phyloP scores from a whole-genome alignment of 2,888 invertebrate species.

The Dendrolimus houi region DNA sequence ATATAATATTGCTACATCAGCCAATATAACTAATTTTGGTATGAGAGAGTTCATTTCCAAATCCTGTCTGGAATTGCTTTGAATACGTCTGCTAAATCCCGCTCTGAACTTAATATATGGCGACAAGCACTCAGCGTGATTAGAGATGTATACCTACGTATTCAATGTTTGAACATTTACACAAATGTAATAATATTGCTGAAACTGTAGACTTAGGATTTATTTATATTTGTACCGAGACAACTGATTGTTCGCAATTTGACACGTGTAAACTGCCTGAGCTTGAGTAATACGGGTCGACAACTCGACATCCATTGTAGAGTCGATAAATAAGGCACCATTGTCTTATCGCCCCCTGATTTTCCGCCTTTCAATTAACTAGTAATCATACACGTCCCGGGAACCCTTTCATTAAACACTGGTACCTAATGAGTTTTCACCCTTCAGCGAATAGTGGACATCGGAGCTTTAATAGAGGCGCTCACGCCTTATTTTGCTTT shows the following conservation, averaged over 20 bases:
- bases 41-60: slow-evolving; percentile 23
- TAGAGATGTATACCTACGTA: slow-evolving; percentile 19
- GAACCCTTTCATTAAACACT: slow-evolving; percentile 69
- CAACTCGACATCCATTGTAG: slow-evolving; percentile 15
- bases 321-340: slow-evolving; percentile 46
- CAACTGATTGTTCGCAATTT: neutral
- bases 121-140: slow-evolving; percentile 66
- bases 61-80: slow-evolving; percentile 29
- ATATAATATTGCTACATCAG: too few relatives aligned
- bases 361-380: slow-evolving; percentile 71
- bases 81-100: slow-evolving; percentile 39
- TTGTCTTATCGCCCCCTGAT: slow-evolving; percentile 58
- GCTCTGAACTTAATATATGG: slow-evolving; percentile 60
- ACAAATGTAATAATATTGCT: neutral
- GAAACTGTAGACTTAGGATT: neutral
- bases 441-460: slow-evolving; percentile 68
- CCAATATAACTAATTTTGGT: slow-evolving; percentile 17
- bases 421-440: slow-evolving; percentile 68
- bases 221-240: neutral
- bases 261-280: neutral
- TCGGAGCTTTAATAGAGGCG: slow-evolving; percentile 51
- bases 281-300: neutral
- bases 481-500: slow-evolving; percentile 50
- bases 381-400: slow-evolving; percentile 71
- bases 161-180: neutral